A percentile compares a stretch with the other conserved stretches of the same genome.
Conservation (phyloP, 2,113 vertebrate species). For the Scalopus aquaticus region DNA sequence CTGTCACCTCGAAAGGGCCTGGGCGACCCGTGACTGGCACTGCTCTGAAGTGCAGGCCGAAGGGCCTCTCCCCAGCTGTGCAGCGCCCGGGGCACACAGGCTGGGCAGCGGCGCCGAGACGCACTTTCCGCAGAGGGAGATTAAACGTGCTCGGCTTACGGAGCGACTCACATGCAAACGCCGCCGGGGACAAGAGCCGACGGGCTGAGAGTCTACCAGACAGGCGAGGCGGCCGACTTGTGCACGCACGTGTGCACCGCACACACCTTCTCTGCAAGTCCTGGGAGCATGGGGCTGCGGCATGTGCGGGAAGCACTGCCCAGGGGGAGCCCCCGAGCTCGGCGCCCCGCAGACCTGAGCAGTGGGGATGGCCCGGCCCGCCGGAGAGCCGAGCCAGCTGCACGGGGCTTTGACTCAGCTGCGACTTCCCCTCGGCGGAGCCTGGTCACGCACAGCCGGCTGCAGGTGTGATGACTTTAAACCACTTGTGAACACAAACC, state of each 20-base stretch:
- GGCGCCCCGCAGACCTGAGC: no score
- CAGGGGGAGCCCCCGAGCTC: no score
- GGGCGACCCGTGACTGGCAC: neutral
- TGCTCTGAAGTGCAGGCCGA: neutral
- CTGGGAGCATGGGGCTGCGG: neutral
- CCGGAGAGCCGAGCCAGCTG: no score
- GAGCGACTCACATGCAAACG: neutral
- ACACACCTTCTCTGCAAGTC: no score
- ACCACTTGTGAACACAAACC: neutral
- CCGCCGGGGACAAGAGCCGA: neutral
- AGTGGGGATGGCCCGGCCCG: no score
- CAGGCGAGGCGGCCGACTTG: conserved; percentile 16
- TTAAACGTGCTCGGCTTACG: neutral
- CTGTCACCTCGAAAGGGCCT: conserved; percentile 46
- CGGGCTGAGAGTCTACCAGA: neutral
- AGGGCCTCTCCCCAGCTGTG: neutral
- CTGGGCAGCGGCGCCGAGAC: conserved; percentile 45
- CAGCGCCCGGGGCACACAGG: no score
- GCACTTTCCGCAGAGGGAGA: conserved; percentile 57
- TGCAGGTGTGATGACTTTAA: conserved; percentile 27
- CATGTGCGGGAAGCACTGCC: no score
- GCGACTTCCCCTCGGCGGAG: conserved; percentile 17
- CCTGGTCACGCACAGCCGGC: neutral
- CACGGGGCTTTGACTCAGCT: conserved; percentile 38
- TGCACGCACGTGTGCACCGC: no score